Evolutionary conservation across 2,888 invertebrate genomes (phyloP), one percentile per base, ranked within the genome.

Genomic region (Axea sp.): DNA sequence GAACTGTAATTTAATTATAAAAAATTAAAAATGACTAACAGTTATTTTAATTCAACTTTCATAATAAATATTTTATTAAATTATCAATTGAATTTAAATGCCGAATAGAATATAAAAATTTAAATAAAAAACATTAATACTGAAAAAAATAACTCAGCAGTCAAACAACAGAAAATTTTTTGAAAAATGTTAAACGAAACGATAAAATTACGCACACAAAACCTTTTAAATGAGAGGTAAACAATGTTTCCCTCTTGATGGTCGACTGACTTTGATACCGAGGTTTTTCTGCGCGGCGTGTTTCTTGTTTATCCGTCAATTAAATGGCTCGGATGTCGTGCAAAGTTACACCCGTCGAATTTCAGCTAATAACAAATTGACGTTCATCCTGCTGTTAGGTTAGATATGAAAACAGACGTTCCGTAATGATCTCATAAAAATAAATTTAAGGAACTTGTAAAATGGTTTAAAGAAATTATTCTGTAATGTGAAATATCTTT

Each of bases 301-400:
- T 11, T 51, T 12, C 51, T 43, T 43, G 51, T 62, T 71, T 55
- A 62, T 65, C 51, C 37, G 72, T 53, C 72, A 72, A 72, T 72
- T 72, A 65, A 71, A 57, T 8, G 28, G 33, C 39, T 41, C 30
- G 30, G 9, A 45, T 55, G 39, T 47, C 47, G 30, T 28, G 19
- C 14, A 28, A 45, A 45, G 53, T 69, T 43, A 64, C 31, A 35
- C 59, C 37, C 35, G 41, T 43, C 39, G 57, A 35, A 57, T 39
- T 45, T 60, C 28, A 35, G 49, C 35, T 12, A 26, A 4, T 2
- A 30, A 12, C 19, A n/a, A 22, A 64, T 51, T 33, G 51, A 41
- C 33, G 22, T 26, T 41, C 24, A 24, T 35, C 22, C 28, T 43
- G 41, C 41, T 55, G 55, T 14, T 31, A 24, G 45, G 37, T 51